These are phyloP conservation scores for Listronotus bonariensis DNA, from an alignment of 1,140 invertebrate genomes.

Conservation along the genomic window DNA sequence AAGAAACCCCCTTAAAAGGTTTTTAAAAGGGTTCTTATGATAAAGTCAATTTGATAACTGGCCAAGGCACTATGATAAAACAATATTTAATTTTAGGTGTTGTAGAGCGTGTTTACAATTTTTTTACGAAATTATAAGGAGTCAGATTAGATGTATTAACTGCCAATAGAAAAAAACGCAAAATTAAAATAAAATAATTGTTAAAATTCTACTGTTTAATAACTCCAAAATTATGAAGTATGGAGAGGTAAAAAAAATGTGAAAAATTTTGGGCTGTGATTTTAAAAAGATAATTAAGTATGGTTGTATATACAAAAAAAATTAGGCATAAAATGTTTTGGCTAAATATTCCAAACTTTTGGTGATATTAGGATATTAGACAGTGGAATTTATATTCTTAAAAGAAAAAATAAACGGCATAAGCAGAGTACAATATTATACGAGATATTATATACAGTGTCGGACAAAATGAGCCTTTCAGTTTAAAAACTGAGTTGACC, in stretches of 20 bases:
- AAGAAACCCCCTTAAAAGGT: too few species aligned
- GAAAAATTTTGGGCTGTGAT: constrained; percentile 37
- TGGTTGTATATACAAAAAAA: constrained; percentile 32
- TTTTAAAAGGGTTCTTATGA: too few species aligned
- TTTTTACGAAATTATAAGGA: too few species aligned
- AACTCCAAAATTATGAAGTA: constrained; percentile 33
- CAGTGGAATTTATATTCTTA: constrained; percentile 33
- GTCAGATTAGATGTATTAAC: too few species aligned
- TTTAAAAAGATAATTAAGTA: constrained; percentile 33
- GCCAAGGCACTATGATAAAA: too few species aligned
- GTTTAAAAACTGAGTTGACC: too few species aligned
- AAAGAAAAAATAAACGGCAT: background rate
- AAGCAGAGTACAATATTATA: constrained; percentile 28
- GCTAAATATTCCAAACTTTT: constrained; percentile 13
- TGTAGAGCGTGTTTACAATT: too few species aligned
- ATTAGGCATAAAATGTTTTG: constrained; percentile 32
- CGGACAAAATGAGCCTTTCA: too few species aligned
- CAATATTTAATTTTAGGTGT: too few species aligned
- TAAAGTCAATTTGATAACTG: too few species aligned
- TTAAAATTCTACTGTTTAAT: constrained; percentile 40
- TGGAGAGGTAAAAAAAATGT: constrained; percentile 18
- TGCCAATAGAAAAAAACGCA: too few species aligned
- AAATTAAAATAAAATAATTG: background rate
- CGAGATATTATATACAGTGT: too few species aligned
- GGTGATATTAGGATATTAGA: constrained; percentile 39